Base-by-base conservation (phyloP, 2,888 invertebrate species). In the Lepidochrysops patricia region DNA sequence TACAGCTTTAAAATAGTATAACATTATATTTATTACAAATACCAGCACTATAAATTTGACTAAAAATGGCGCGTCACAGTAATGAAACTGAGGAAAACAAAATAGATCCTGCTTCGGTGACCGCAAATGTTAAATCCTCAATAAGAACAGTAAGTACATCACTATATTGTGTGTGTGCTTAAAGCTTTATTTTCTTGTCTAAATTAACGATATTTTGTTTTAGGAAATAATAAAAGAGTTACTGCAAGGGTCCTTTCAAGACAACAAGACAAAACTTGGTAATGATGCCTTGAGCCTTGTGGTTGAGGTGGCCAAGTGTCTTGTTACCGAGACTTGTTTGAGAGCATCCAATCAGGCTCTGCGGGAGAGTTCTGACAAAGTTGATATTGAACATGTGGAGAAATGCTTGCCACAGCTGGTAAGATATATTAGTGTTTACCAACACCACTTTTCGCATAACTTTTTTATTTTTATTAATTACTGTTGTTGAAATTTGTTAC, bases 371-470 rank as follows among this genome's bases (percentile, higher is more conserved):
- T 82, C 81, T 63, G 80, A 82, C 61, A 78, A 74, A 64, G 86
- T 91, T 23, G 86, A 83, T 58, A 74, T 90, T 63, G 89, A 91
- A 64, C 90, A 91, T 72, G 83, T 91, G 54, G 91, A 91, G 70
- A 84, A 85, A 68, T 89, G 91, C 71, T 73, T 91, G 64, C 90
- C 91, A 23, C 91, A 91, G 74, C 68, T 91, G 77, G 91, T 91
- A 78, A 82, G 70, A 65, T 34, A 49, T 2, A 5, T 19, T 32
- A n/a, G n/a, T n/a, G n/a, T n/a, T n/a, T n/a, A n/a, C n/a, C n/a
- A n/a, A n/a, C n/a, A n/a, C n/a, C n/a, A n/a, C n/a, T n/a, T n/a
- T n/a, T n/a, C n/a, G n/a, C n/a, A n/a, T n/a, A n/a, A n/a, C n/a
- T n/a, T n/a, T n/a, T n/a, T n/a, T n/a, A n/a, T n/a, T n/a, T n/a